Evolutionary conservation across 2,888 invertebrate species (phyloP), one percentile per base, ranked within the genome.

Genomic region (Spodoptera littoralis): DNA sequence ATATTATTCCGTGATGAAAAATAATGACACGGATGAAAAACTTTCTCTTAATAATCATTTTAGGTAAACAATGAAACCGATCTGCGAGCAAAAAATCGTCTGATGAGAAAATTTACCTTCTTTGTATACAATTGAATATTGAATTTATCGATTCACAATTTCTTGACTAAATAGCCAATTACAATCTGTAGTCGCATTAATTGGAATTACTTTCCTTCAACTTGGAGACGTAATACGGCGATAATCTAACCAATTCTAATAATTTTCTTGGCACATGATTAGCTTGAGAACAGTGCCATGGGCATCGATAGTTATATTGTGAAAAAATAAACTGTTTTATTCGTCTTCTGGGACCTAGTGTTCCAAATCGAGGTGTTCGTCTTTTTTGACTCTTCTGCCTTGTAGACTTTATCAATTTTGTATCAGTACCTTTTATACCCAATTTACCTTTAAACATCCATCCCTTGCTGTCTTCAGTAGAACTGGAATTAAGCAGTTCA

Each of bases 111-210:
- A 13, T 27, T 61, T 1, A 6, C 53, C 49, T 55, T 47, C 22
- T 69, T 69, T 62, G 48, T 50, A 69, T 67, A 44, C 63, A 55
- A 67, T 69, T 47, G 51, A 22, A 30, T 51, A 62, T 27, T n/a
- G 6, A 36, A 36, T 60, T 52, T 41, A 60, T 67, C 12, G 51
- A 65, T 52, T 48, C 47, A 12, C 27, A 49, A 52, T 47, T 52
- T 68, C 52, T 60, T 48, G 52, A 67, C 52, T 67, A 49, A 47
- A 22, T 18, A 51, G 22, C 3, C 46, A 49, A 69, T 69, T 51
- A 51, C 46, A 41, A 55, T 51, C 43, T 44, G 61, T 44, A 22
- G 54, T 69, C 51, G 50, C 43, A n/a, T 36, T 60, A 46, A 66
- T 56, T 56, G 13, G 11, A 56, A 65, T 56, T 30, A 53, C 27